phyloP scores from a whole-genome alignment of 2,888 invertebrate genomes.

The Caradrina clavipalpis region DNA sequence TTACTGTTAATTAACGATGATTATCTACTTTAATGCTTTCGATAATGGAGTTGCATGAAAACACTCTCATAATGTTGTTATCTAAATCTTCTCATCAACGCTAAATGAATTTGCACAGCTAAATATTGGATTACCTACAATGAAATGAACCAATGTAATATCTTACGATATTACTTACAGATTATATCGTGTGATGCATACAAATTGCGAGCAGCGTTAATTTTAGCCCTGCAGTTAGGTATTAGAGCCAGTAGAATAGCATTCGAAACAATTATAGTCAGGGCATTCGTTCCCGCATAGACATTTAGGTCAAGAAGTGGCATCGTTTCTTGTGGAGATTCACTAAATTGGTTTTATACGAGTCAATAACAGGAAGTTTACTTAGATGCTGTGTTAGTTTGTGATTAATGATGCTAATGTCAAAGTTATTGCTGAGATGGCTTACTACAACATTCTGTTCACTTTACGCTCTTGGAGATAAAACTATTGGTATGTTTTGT shows the following conservation, averaged over 20 bases:
- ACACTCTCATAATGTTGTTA: neutral
- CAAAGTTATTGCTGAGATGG: constrained; percentile 45
- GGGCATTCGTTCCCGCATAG: constrained; percentile 37
- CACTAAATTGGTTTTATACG: constrained; percentile 6
- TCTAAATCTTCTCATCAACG: neutral
- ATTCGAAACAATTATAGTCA: constrained; percentile 67
- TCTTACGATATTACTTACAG: constrained; percentile 4
- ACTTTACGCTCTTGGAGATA: constrained; percentile 64
- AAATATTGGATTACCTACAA: neutral
- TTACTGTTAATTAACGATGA: neutral
- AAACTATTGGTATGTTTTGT: constrained; percentile 67
- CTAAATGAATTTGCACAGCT: neutral
- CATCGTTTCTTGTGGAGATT: constrained; percentile 28
- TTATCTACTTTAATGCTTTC: neutral
- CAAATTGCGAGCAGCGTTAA: constrained; percentile 60
- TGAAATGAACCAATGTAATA: neutral
- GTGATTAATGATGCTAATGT: constrained; percentile 42
- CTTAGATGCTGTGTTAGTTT: constrained; percentile 26
- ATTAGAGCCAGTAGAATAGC: constrained; percentile 65
- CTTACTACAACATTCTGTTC: constrained; percentile 54
- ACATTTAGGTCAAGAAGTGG: constrained; percentile 60
- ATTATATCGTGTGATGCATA: constrained; percentile 29
- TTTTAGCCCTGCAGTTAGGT: constrained; percentile 65
- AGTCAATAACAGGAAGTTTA: constrained; percentile 31
- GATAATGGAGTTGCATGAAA: neutral